Conservation (phyloP, 2,888 invertebrate genomes). For the Drosophila antonietae region DNA sequence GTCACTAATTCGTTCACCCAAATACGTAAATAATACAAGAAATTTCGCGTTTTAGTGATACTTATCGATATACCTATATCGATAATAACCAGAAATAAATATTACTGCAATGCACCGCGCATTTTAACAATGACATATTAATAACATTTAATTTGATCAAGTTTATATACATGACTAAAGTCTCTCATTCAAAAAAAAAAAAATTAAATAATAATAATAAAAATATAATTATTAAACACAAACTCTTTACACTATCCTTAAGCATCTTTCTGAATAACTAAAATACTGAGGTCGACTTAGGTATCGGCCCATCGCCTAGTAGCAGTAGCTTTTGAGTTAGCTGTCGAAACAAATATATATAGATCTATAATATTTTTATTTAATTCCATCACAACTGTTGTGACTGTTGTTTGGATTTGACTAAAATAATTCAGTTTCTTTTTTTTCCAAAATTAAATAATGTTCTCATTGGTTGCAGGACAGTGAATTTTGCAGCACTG, state of each 20-base stretch:
- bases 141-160: background rate
- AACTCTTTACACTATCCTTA: background rate
- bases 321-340: background rate
- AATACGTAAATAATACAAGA: constrained; percentile 71
- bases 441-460: background rate
- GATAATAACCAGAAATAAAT: constrained; percentile 25
- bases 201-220: too few relatives aligned
- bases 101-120: background rate
- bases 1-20: constrained; percentile 35
- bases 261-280: background rate
- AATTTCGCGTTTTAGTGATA: constrained; percentile 49
- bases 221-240: background rate
- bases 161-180: background rate
- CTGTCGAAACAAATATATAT: background rate
- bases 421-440: background rate
- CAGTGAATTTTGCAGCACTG: background rate
- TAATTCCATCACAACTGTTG: background rate
- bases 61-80: constrained; percentile 45
- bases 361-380: background rate
- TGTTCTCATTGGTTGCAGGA: background rate
- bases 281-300: background rate
- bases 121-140: background rate
- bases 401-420: background rate
- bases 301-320: background rate
- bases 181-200: too few relatives aligned